Evolutionary conservation across 2,888 invertebrate genomes (phyloP).

Genomic region (Saturnia pavonia): DNA sequence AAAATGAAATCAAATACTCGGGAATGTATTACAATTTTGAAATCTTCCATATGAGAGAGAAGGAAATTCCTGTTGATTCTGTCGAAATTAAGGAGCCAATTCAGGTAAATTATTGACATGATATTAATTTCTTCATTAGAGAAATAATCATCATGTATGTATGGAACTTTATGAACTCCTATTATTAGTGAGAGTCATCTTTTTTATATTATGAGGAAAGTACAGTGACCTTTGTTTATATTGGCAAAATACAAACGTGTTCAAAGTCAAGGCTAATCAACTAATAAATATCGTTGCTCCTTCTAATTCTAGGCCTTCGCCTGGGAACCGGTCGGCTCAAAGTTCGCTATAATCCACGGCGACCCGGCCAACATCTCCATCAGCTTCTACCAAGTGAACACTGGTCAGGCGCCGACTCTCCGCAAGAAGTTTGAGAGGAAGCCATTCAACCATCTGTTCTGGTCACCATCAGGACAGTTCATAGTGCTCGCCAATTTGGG

Average conservation of each 20-base stretch:
- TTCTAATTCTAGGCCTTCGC: constrained; percentile 87
- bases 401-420: constrained; percentile 93
- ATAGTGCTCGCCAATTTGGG: constrained; percentile 95
- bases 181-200: too few species aligned
- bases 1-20: constrained; percentile 95
- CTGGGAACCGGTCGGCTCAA: constrained; percentile 98
- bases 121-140: background rate
- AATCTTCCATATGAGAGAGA: constrained; percentile 99
- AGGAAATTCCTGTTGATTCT: constrained; percentile 98
- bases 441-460: constrained; percentile 95
- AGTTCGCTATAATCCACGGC: constrained; percentile 98
- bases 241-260: too few species aligned
- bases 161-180: too few species aligned
- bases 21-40: constrained; percentile 99
- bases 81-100: constrained; percentile 97
- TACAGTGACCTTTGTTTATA: too few species aligned
- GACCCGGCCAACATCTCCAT: constrained; percentile 91
- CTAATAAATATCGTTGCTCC: too few species aligned
- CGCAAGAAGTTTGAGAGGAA: constrained; percentile 95
- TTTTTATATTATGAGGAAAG: too few species aligned
- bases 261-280: too few species aligned
- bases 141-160: too few species aligned
- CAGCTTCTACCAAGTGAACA: constrained; percentile 94
- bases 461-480: constrained; percentile 98
- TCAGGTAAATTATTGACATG: constrained; percentile 57